A percentile compares a stretch with the other conserved stretches of the same genome.
Evolutionary conservation across 2,113 vertebrate genomes (phyloP).

Genomic region (Lasiurus cinereus): DNA sequence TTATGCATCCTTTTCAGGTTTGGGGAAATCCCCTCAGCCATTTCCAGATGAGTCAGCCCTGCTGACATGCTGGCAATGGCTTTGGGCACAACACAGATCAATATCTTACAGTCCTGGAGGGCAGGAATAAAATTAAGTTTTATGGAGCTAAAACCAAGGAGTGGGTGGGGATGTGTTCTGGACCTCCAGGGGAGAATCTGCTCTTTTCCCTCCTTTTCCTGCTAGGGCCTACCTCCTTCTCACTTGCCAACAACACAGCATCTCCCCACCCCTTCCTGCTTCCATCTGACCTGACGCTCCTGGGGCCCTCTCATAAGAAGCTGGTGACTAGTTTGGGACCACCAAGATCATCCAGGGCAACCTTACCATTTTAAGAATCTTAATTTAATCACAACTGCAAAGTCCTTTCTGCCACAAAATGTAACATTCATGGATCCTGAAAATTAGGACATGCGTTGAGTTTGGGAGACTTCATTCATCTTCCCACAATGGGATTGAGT

Average conservation of each 20-base stretch:
- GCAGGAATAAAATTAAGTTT: background rate
- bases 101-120: background rate
- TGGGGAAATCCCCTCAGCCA: too few relatives aligned
- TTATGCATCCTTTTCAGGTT: too few relatives aligned
- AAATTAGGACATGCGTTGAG: rapidly evolving
- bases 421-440: background rate
- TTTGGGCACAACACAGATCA: background rate
- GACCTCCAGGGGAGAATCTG: background rate
- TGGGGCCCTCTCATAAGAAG: background rate
- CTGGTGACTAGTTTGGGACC: background rate
- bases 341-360: background rate
- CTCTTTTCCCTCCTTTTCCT: background rate
- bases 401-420: background rate
- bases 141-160: background rate
- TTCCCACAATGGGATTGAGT: background rate
- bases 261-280: background rate
- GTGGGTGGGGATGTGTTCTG: background rate
- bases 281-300: background rate
- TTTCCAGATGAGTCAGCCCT: too few relatives aligned
- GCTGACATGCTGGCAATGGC: too few relatives aligned
- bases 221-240: background rate
- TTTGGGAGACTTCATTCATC: background rate
- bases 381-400: background rate
- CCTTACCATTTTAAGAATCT: background rate
- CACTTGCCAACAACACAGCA: rapidly evolving